Evolutionary conservation across 1,140 invertebrate species (phyloP), one percentile per base, ranked within the genome.

Genomic region (Cotesia glomerata): DNA sequence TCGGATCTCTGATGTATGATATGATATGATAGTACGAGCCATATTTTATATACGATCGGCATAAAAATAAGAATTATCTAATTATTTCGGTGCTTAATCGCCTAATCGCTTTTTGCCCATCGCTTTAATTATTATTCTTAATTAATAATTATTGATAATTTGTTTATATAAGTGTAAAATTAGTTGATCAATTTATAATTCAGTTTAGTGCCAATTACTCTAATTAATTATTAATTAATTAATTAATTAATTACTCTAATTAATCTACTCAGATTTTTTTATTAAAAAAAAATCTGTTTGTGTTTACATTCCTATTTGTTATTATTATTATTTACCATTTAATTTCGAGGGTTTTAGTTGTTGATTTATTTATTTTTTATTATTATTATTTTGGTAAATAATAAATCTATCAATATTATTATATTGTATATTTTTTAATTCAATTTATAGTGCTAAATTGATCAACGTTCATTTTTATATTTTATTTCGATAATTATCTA

Each of bases 31-130:
- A 59, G 58, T 59, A 59, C 26, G 58, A 59, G 18, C 58, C 14
- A 59, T 59, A 59, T 59, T 59, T 59, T 59, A 59, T 59, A 59
- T 59, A 59, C 58, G 26, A 18, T 34, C 58, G 9, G 58, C 8
- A 34, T 59, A 59, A 54, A 54, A 54, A 14, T 14, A 54, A n/a
- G 16, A 54, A 14, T 54, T 54, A n/a, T 54, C 8, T 13, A 54
- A n/a, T 54, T 54, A 54, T 14, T 54, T 54, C n/a, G 39, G 39
- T 45, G 39, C 39, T 45, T 45, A 45, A 14, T 54, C 52, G 52
- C 52, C 52, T 54, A 54, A 54, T 54, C 52, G 52, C 52, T 54
- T 54, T 54, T 54, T 54, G 52, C 52, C 52, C 52, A n/a, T 54
- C 16, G 52, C 52, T 54, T 54, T 16, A 32, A 34, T 59, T 11